These are phyloP conservation scores for Cavia porcellus DNA, from an alignment of 2,113 vertebrate genomes.

Conservation along the genomic window DNA sequence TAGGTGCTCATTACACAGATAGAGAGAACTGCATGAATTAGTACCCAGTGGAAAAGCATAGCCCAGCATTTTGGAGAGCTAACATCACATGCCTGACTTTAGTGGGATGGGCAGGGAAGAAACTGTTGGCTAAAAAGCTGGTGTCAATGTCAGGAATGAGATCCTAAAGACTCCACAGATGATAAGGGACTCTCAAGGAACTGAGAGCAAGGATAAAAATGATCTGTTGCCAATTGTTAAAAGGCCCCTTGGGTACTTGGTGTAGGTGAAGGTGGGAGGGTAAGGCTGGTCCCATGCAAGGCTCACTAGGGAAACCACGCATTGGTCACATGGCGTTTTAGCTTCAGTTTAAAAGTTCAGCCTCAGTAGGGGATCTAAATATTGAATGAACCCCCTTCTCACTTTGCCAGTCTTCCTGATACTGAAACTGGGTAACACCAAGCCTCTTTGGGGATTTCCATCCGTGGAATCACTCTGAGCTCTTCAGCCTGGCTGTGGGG, in stretches of 20 bases:
- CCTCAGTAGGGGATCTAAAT: not conserved
- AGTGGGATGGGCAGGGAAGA: not conserved
- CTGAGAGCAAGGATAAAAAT: not conserved
- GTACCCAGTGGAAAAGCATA: too few species aligned
- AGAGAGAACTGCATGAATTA: not conserved
- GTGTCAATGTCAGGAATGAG: not conserved
- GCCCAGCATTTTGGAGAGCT: not conserved
- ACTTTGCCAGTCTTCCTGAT: not conserved
- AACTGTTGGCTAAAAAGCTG: not conserved
- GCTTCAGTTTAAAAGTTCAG: not conserved
- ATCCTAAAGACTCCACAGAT: not conserved
- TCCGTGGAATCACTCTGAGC: not conserved
- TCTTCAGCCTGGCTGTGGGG: not conserved
- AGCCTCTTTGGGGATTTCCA: not conserved
- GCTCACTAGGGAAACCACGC: fast-evolving
- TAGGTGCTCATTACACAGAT: fast-evolving
- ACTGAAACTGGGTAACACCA: not conserved
- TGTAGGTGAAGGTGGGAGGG: not conserved
- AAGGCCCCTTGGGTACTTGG: not conserved
- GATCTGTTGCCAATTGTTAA: not conserved
- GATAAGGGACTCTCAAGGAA: not conserved
- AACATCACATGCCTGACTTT: not conserved
- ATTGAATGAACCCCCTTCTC: not conserved
- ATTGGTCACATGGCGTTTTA: not conserved
- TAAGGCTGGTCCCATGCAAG: not conserved